Base-by-base conservation (phyloP, 1,140 invertebrate genomes). In the Metopolophium dirhodum region DNA sequence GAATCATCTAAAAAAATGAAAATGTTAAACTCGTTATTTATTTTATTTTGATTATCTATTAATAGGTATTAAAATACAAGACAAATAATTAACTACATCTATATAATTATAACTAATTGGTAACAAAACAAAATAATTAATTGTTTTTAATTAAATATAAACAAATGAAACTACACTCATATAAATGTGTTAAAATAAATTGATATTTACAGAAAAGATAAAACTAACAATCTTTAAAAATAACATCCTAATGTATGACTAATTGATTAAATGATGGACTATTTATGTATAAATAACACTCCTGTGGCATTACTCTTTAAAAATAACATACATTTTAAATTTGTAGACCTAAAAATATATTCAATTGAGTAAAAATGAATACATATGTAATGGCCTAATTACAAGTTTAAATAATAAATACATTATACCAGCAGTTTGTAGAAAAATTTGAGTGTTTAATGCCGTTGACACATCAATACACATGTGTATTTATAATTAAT, bases 51-150 rank as follows among this genome's bases (percentile, higher is more conserved):
- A n/a, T 77, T n/a, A n/a, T n/a, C 11, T 68, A 68, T 68, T 68
- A n/a, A 77, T 77, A 35, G 11, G n/a, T 77, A 77, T 77, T n/a
- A 77, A 77, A 77, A 35, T 18, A 86, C 22, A 86, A 30, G 14
- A 86, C 49, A 49, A 87, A n/a, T 11, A 30, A 86, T 86, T 14
- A 87, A 26, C n/a, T 87, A 49, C 6, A 86, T 86, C 9, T 30
- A 86, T 61, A 35, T 45, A 45, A 61, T 61, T 90, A 90, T 30
- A 45, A 90, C 45, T 41, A 90, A 90, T 61, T 90, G 89, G 89
- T 90, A 90, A 45, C 89, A 30, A 68, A 90, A 90, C 7, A 90
- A 90, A 45, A 61, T 61, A 77, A 18, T 68, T 68, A 77, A n/a
- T 35, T 4, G 30, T 68, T 68, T 22, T 37, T 57, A 89, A 57